Evolutionary conservation across 2,888 invertebrate species (phyloP).

Genomic region (Andrena marginata): DNA sequence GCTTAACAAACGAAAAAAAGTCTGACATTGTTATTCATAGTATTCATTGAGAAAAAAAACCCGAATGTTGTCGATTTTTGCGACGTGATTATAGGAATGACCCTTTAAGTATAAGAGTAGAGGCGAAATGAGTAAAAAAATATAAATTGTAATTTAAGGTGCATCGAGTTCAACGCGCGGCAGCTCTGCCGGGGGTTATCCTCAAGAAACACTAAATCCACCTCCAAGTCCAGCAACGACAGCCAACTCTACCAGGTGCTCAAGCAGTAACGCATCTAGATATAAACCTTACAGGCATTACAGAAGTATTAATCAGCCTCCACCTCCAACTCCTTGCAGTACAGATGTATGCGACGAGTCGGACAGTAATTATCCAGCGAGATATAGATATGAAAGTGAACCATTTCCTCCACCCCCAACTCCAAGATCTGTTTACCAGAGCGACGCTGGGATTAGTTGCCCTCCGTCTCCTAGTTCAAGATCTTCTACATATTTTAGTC

Average conservation of each 20-base stretch:
- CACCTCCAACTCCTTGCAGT: constrained; percentile 97
- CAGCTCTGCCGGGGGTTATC: constrained; percentile 88
- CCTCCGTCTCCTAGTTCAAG: constrained; percentile 89
- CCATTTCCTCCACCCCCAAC: constrained; percentile 92
- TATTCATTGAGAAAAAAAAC: no score
- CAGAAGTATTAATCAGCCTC: constrained; percentile 92
- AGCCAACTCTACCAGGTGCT: constrained; percentile 86
- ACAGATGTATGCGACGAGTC: constrained; percentile 97
- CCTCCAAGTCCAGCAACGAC: constrained; percentile 96
- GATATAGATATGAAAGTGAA: constrained; percentile 88
- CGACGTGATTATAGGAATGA: no score
- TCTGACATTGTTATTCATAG: no score
- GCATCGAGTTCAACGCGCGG: constrained; percentile 90
- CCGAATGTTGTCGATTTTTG: no score
- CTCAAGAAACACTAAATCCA: constrained; percentile 95
- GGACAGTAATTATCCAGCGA: constrained; percentile 90
- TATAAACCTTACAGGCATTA: constrained; percentile 92
- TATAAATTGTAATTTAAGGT: constrained; percentile 75
- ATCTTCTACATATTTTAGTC: constrained; percentile 92
- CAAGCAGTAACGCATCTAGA: constrained; percentile 87
- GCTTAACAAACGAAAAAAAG: no score
- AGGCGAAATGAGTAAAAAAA: no score
- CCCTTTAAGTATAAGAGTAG: no score
- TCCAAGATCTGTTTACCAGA: constrained; percentile 91
- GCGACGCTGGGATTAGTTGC: constrained; percentile 89